Base-by-base conservation (phyloP, 2,888 invertebrate species). In the Drosophila kambysellisi region DNA sequence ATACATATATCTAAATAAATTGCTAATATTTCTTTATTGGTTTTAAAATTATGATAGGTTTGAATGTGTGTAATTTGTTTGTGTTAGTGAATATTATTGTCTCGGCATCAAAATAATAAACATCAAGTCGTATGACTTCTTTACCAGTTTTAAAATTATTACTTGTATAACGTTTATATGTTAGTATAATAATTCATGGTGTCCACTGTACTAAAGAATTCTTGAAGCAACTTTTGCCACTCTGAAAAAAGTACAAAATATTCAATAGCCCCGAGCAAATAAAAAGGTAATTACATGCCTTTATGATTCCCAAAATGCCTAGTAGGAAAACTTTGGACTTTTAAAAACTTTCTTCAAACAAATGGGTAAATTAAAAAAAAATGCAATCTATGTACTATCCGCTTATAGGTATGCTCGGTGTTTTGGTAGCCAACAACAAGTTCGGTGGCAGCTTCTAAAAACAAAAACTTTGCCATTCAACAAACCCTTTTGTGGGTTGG, bases 271-370 rank as follows among this genome's bases (percentile, higher is more conserved):
- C 20, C 43, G 39, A 53, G 65, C 59, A 69, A 59, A 57, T 39
- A 46, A 67, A 70, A 67, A 61, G 60, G 60, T 62, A 67, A 66
- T 66, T 56, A 56, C 67, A 68, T 71, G 66, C 77, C 60, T 57
- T 60, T 61, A 58, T 67, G 67, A 75, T 79, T 74, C 75, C 79
- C 75, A 61, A 64, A 79, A 75, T 79, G 79, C 70, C 57, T 43
- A 61, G 63, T 58, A 70, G 57, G 30, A 37, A 51, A 75, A 75
- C 66, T 66, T 78, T 78, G 32, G 17, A 43, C 59, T 54, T 62
- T 20, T 50, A 51, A 54, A 30, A 71, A 60, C 56, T 64, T 71
- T 30, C n/a, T 52, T 25, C 57, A 61, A 66, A 52, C 60, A 77
- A 77, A 71, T 71, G 66, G 35, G 57, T 35, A 30, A 61, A 71